A percentile compares a stretch with the other conserved stretches of the same genome.
Evolutionary conservation across 2,797 vertebrate genomes (phyloP).

Genomic region (Hoplostethus atlanticus): DNA sequence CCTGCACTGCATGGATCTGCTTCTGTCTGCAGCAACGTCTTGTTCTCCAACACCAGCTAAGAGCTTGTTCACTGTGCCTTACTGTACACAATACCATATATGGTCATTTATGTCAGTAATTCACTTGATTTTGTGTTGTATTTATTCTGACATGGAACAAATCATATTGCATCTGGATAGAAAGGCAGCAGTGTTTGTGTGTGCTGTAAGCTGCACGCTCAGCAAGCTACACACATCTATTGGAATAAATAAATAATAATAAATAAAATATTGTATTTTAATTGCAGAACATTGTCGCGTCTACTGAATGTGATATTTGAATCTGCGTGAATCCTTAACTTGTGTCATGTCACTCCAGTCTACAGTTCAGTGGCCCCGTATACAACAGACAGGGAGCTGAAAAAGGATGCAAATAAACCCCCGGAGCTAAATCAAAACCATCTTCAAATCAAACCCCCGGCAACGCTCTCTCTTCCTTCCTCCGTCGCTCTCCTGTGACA

Average conservation of each 20-base stretch:
- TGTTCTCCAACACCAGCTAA: conserved; percentile 4
- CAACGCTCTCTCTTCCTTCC: conserved; percentile 52
- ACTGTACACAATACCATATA: background rate
- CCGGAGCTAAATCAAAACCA: conserved; percentile 76
- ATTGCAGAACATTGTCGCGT: conserved; percentile 8
- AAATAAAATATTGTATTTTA: conserved; percentile 19
- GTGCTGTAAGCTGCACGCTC: background rate
- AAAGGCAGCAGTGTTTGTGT: background rate
- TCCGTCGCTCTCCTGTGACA: conserved; percentile 81
- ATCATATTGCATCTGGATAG: background rate
- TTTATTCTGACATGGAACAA: conserved; percentile 2
- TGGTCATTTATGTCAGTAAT: background rate
- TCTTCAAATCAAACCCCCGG: conserved; percentile 78
- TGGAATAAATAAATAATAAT: conserved; percentile 2
- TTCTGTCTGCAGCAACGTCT: conserved; percentile 3
- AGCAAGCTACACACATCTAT: conserved; percentile 15
- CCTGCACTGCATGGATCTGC: conserved; percentile 14
- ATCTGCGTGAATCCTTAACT: conserved; percentile 5
- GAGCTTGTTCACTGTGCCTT: background rate
- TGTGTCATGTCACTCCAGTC: conserved; percentile 8
- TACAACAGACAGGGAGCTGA: conserved; percentile 33
- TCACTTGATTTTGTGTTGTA: background rate
- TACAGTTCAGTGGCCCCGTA: conserved; percentile 20
- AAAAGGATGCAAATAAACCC: conserved; percentile 69
- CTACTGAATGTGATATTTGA: conserved; percentile 9